Evolutionary conservation across 2,113 vertebrate genomes (phyloP), one percentile per base, ranked within the genome.

Genomic region (Stegastes partitus): DNA sequence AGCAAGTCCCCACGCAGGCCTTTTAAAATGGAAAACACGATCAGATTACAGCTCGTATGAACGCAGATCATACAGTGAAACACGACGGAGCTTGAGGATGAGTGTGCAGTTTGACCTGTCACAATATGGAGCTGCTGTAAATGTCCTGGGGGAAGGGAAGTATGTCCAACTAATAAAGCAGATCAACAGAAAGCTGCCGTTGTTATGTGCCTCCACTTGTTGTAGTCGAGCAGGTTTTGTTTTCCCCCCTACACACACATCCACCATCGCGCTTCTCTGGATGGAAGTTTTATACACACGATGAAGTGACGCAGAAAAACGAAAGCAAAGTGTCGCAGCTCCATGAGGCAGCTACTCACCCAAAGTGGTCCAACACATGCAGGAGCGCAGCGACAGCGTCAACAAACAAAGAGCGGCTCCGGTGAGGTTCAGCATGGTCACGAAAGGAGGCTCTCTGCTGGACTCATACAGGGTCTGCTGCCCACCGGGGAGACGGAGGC

Each of bases 361-460:
- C 0, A 53, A 66, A 63, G 0, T 9, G 2, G 4, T 21, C 62
- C 84, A 85, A 49, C 81, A 90, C 68, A 57, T 83, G 42, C 68
- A 92, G 37, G 67, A 57, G 50, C 64, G 55, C 58, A 90, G 49
- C 45, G 87, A 87, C 37, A 81, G 49, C 62, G 88, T 76, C 64
- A 91, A 82, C 64, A 93, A 73, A 83, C 78, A 90, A 70, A 91
- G 68, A 62, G 83, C 53, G 50, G 76, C 57, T 65, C 11, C 68
- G 39, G 63, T 25, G 11, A 23, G 12, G 51, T 73, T 87, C 74
- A 56, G 50, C 93, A 92, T 93, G 64, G 22, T 90, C 66, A 37
- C 68, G 26, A 4, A 49, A 16, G 31, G 42, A 49, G 49, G 4
- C 3, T 37, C 8, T 74, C 39, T 14, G 39, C 11, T 2, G 61